Evolutionary conservation across 2,797 vertebrate genomes (phyloP).

Genomic region (Coranthus polyacanthus): DNA sequence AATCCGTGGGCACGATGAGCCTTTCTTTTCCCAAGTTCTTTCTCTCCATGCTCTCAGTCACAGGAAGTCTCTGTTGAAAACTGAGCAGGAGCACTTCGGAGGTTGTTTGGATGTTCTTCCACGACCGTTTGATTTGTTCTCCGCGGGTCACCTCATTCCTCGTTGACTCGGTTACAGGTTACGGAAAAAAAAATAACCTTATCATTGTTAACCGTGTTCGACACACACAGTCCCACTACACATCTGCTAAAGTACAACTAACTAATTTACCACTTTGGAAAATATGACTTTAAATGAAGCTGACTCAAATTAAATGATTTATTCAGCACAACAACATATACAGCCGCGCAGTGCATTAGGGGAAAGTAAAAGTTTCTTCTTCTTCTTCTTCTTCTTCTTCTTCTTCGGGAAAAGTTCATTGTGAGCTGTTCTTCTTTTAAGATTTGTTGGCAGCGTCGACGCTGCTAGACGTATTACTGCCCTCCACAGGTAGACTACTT

Average conservation of each 20-base stretch:
- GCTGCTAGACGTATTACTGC: too few relatives aligned
- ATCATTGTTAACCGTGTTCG: too few relatives aligned
- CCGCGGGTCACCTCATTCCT: conserved; percentile 35
- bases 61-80: background rate
- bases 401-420: background rate
- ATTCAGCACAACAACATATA: background rate
- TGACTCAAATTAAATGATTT: background rate
- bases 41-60: conserved; percentile 65
- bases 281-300: too few relatives aligned
- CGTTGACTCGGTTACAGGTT: conserved; percentile 64
- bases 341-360: conserved; percentile 3
- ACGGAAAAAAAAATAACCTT: background rate
- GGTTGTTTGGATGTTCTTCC: background rate
- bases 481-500: too few relatives aligned
- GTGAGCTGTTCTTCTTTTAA: background rate
- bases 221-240: too few relatives aligned
- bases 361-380: conserved; percentile 1
- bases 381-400: too few relatives aligned
- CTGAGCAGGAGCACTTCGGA: background rate
- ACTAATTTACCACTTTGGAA: too few relatives aligned
- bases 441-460: too few relatives aligned
- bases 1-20: conserved; percentile 79
- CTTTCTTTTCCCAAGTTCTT: conserved; percentile 58
- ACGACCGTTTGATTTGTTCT: conserved; percentile 27
- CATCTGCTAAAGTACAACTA: too few relatives aligned